Evolutionary conservation across 2,113 vertebrate species (phyloP), one percentile per base, ranked within the genome.

Genomic region (Miniopterus natalensis): DNA sequence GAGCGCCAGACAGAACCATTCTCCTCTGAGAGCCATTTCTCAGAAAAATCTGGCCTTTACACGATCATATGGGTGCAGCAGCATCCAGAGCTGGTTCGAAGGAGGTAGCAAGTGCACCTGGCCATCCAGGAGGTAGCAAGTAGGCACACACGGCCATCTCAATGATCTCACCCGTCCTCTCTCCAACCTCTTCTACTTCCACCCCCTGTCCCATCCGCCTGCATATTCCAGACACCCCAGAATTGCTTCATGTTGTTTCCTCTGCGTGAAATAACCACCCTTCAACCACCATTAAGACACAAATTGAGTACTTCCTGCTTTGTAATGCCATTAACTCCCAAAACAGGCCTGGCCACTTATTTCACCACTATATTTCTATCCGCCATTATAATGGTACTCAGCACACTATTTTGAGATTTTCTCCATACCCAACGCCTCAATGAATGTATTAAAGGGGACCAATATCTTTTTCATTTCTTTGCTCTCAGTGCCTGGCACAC

Each of bases 51-150:
- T 29, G 36, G 2, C 6, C n/a, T 21, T 12, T 23, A 20, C 11
- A 3, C 6, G 9, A 65, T 31, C 65, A 4, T 6, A 42, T 9
- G 15, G 51, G 15, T 10, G 3, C 1, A 27, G 6, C 25, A 13
- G 15, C 21, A 65, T 40, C 21, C 12, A 40, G 11, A 31, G 40
- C 15, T 23, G 3, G 27, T 42, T 70, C 10, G 66, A 8, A 74
- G 15, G 4, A 40, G 4, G 15, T 0, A 49, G 40, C 17, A 10
- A n/a, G 31, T 3, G 9, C 3, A 8, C 13, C 6, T 36, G 11
- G n/a, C 57, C 8, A 6, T 45, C 53, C 31, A 45, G 36, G 36
- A 36, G 36, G 36, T 36, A 36, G 36, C 36, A 36, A 36, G 31
- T 3, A n/a, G 45, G 45, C 36, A 49, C 23, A 12, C 11, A 31